These are phyloP conservation scores for Drosophila demipolita DNA, from an alignment of 2,888 invertebrate genomes.

Conservation along the genomic window DNA sequence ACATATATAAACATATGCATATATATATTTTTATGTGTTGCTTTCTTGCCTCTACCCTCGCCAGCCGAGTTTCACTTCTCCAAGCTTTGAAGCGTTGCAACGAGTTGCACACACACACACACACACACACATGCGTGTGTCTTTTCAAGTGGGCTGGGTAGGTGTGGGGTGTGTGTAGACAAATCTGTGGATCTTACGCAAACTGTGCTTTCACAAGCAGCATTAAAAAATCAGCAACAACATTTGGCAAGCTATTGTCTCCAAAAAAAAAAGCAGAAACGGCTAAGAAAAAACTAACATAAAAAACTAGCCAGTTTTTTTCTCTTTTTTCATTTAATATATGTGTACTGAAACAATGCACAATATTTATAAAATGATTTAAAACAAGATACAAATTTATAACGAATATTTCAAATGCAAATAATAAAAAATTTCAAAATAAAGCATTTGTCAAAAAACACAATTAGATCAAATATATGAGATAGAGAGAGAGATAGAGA, in stretches of 20 bases:
- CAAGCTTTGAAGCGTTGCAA: constrained; percentile 58
- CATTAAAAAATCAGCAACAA: constrained; percentile 8
- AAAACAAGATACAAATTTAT: neutral
- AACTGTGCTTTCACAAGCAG: constrained; percentile 38
- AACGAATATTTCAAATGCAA: neutral
- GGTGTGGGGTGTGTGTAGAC: constrained; percentile 11
- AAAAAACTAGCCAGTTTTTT: neutral
- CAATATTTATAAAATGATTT: neutral
- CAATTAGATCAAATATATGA: neutral
- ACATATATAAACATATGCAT: neutral
- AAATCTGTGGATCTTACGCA: constrained; percentile 35
- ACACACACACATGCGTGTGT: constrained; percentile 7
- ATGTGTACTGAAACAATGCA: too few relatives aligned
- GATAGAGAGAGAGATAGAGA: neutral
- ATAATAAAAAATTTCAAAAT: neutral
- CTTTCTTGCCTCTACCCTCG: constrained; percentile 52
- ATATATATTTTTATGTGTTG: constrained; percentile 16
- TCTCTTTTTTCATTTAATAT: too few relatives aligned
- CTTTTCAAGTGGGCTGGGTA: neutral
- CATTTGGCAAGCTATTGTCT: constrained; percentile 2
- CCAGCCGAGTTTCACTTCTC: constrained; percentile 51
- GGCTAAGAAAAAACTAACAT: neutral
- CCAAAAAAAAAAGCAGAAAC: neutral
- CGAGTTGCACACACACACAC: constrained; percentile 38
- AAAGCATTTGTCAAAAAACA: neutral